Percentiles rank a stretch among this genome's conserved stretches.
Evolutionary conservation across 1,140 invertebrate genomes (phyloP).

Genomic region (Leucophenga varia): DNA sequence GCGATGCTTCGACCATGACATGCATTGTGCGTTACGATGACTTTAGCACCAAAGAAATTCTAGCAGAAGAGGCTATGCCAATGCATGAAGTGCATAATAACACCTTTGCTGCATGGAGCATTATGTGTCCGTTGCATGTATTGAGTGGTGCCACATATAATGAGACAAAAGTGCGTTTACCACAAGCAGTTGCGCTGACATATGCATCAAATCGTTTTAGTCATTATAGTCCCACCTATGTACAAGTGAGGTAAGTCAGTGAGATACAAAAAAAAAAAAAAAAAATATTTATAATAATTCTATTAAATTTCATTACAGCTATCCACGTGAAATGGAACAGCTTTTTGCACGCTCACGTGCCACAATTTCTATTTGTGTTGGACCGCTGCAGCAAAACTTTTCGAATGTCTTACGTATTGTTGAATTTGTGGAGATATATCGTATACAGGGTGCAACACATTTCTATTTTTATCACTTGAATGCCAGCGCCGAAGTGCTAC

Average conservation of each 20-base stretch:
- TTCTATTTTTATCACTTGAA: constrained; percentile 70
- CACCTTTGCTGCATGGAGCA: constrained; percentile 42
- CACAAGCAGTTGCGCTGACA: constrained; percentile 37
- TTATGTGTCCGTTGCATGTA: constrained; percentile 43
- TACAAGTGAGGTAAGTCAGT: constrained; percentile 40
- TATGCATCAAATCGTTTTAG: constrained; percentile 42
- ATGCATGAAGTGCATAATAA: constrained; percentile 48
- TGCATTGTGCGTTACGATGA: constrained; percentile 43
- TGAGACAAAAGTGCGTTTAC: constrained; percentile 20
- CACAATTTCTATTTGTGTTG: constrained; percentile 64
- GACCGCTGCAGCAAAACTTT: constrained; percentile 67
- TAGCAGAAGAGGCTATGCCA: constrained; percentile 33
- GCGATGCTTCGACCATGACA: constrained; percentile 28
- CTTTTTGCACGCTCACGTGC: constrained; percentile 34
- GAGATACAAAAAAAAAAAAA: not conserved
- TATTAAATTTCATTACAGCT: constrained; percentile 21
- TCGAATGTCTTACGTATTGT: constrained; percentile 60
- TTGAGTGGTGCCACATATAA: constrained; percentile 1
- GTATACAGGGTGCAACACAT: constrained; percentile 64
- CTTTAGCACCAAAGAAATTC: constrained; percentile 31
- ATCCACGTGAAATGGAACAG: constrained; percentile 40
- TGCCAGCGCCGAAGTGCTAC: constrained; percentile 58
- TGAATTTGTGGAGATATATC: constrained; percentile 70
- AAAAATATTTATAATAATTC: not conserved
- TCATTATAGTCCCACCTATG: constrained; percentile 38